Conservation (phyloP, 1,140 invertebrate species). For the Drosophila jambulina region DNA sequence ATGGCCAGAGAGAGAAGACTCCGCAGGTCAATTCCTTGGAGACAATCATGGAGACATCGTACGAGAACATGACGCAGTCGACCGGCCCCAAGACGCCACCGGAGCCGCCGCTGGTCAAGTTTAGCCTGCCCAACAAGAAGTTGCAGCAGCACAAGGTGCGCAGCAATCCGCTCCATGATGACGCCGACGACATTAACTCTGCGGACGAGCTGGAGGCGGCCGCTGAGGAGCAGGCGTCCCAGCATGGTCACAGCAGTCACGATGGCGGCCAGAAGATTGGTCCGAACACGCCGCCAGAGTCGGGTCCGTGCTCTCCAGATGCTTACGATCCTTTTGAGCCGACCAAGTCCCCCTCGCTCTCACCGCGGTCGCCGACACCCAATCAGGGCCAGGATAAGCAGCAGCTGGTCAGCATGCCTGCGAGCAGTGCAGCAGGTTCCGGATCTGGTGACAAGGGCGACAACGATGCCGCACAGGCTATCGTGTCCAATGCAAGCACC, state of each 20-base stretch:
- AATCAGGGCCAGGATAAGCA: conserved; percentile 51
- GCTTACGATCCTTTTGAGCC: conserved; percentile 95
- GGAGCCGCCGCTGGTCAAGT: conserved; percentile 89
- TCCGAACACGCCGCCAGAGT: conserved; percentile 85
- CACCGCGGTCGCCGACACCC: conserved; percentile 84
- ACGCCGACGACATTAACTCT: conserved; percentile 84
- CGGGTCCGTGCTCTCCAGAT: conserved; percentile 86
- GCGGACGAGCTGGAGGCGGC: conserved; percentile 66
- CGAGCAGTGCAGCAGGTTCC: conserved; percentile 15
- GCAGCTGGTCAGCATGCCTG: conserved; percentile 7
- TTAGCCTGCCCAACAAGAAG: conserved; percentile 88
- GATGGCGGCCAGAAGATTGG: conserved; percentile 80
- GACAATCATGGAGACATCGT: conserved; percentile 78
- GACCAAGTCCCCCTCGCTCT: conserved; percentile 91
- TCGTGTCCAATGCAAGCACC: conserved; percentile 39
- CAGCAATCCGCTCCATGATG: conserved; percentile 88
- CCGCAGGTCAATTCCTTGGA: conserved; percentile 62
- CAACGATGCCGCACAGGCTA: conserved; percentile 17
- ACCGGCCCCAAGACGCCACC: conserved; percentile 91
- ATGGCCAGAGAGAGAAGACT: conserved; percentile 71
- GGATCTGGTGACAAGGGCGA: conserved; percentile 45
- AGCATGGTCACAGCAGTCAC: conserved; percentile 29
- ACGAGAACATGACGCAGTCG: conserved; percentile 65
- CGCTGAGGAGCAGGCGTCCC: conserved; percentile 13
- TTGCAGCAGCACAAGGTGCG: conserved; percentile 86